Evolutionary conservation across 2,113 vertebrate species (phyloP).

Genomic region (Phalacrocorax carbo): DNA sequence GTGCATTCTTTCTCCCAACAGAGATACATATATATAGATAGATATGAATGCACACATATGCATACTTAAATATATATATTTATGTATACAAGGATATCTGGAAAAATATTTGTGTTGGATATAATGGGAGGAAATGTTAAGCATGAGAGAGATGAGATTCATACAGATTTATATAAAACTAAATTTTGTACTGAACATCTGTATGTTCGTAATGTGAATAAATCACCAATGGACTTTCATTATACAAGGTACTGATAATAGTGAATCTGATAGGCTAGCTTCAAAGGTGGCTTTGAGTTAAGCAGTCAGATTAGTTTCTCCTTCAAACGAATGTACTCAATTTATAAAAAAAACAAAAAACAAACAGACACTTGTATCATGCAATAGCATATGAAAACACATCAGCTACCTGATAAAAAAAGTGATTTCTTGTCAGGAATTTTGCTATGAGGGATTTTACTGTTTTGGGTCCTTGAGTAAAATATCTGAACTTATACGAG

Average conservation of each 20-base stretch:
- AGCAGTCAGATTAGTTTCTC: background rate
- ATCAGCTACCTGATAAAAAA: background rate
- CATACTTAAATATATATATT: background rate
- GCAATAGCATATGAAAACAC: background rate
- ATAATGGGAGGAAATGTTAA: background rate
- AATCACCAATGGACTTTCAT: background rate
- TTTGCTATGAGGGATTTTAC: background rate
- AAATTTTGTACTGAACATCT: background rate
- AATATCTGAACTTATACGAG: background rate
- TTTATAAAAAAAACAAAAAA: background rate
- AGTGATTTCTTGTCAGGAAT: background rate
- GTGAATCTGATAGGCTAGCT: background rate
- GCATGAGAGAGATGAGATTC: background rate
- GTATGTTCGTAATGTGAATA: background rate
- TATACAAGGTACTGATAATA: background rate
- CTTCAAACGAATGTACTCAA: background rate
- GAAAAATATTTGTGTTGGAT: background rate
- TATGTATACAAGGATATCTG: background rate
- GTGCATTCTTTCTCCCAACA: background rate
- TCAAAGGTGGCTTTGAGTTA: background rate
- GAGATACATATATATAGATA: no score
- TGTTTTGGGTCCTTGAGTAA: background rate
- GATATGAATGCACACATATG: background rate
- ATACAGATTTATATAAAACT: background rate
- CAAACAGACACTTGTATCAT: background rate